Percentiles rank a stretch among this genome's conserved stretches.
phyloP scores from a whole-genome alignment of 2,888 invertebrate genomes.

The Megamerina dolium region DNA sequence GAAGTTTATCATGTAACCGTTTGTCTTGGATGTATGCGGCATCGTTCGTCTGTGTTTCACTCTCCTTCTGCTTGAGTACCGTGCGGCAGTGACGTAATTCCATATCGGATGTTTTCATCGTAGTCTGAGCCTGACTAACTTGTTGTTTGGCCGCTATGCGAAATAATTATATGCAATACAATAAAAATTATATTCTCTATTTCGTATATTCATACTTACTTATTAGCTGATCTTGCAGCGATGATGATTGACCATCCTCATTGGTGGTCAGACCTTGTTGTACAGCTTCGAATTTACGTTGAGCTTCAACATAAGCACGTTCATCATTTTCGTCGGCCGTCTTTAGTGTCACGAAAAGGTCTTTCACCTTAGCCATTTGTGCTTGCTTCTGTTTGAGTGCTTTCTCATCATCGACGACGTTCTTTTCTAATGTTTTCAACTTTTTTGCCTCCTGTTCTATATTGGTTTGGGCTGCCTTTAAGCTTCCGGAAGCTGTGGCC shows the following conservation, averaged over 20 bases:
- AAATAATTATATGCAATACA: background rate
- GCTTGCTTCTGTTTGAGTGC: slow-evolving; percentile 57
- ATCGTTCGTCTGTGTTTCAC: slow-evolving; percentile 62
- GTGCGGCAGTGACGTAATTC: slow-evolving; percentile 60
- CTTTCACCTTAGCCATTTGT: slow-evolving; percentile 56
- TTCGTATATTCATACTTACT: slow-evolving; percentile 49
- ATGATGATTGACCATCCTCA: slow-evolving; percentile 71
- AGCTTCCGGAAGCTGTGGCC: slow-evolving; percentile 58
- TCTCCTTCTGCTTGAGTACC: slow-evolving; percentile 60
- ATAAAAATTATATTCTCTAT: background rate
- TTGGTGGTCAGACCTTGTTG: slow-evolving; percentile 75
- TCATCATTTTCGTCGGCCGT: slow-evolving; percentile 61
- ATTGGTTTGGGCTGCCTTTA: slow-evolving; percentile 60
- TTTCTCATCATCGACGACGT: slow-evolving; percentile 62
- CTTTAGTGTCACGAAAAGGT: slow-evolving; percentile 63
- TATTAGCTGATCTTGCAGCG: slow-evolving; percentile 85
- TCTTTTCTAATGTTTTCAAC: slow-evolving; percentile 61
- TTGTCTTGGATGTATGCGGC: slow-evolving; percentile 63
- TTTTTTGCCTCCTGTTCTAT: slow-evolving; percentile 64
- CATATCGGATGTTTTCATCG: slow-evolving; percentile 72
- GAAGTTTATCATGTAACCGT: slow-evolving; percentile 53
- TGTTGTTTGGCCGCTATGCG: slow-evolving; percentile 70
- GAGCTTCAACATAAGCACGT: slow-evolving; percentile 64
- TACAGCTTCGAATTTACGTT: slow-evolving; percentile 76
- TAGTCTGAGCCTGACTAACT: slow-evolving; percentile 70